These are phyloP conservation scores for Macaca fascicularis DNA, from an alignment of 2,113 vertebrate genomes.

Conservation along the genomic window T2T-MFA8v1.1 NC_088380.1:131460501-131461000, in stretches of 20 bases:
- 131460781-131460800: not conserved
- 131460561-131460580: constrained; percentile 85
- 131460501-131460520: constrained; percentile 86
- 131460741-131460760: constrained; percentile 50
- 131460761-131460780: not conserved
- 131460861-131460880: not conserved
- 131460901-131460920: not conserved
- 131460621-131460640: constrained; percentile 79
- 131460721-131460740: constrained; percentile 73
- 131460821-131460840: not conserved
- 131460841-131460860: not conserved
- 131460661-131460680: constrained; percentile 83
- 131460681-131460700: constrained; percentile 72
- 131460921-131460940: not conserved
- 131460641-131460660: constrained; percentile 87
- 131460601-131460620: constrained; percentile 88
- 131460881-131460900: constrained; percentile 9
- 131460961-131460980: not conserved
- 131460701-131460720: constrained; percentile 74
- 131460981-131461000: not conserved
- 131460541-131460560: constrained; percentile 80
- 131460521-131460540: constrained; percentile 86
- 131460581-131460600: constrained; percentile 88
- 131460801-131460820: not conserved
- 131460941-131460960: constrained; percentile 15